Percentiles rank a stretch among this genome's conserved stretches.
Evolutionary conservation across 2,113 vertebrate species (phyloP).

Genomic region (Megaceryle maxima): DNA sequence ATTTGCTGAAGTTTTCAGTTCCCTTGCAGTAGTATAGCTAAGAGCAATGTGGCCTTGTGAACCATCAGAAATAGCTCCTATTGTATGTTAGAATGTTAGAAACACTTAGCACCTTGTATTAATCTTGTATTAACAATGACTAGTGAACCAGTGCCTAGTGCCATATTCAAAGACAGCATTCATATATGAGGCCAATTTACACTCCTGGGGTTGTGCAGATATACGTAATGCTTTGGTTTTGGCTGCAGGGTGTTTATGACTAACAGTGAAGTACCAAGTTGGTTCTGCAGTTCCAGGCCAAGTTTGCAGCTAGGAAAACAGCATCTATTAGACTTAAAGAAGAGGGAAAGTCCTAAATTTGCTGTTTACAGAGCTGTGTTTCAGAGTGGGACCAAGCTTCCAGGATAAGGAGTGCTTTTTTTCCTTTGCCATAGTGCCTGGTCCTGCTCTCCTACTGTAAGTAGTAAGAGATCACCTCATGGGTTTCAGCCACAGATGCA

Average conservation of each 20-base stretch:
- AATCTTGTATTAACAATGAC: not conserved
- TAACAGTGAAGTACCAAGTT: not conserved
- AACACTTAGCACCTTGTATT: not conserved
- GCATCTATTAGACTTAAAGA: not conserved
- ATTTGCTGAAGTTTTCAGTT: not conserved
- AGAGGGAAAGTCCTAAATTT: not conserved
- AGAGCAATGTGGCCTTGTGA: not conserved
- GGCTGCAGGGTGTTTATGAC: not conserved
- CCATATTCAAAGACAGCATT: not conserved
- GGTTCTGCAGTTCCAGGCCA: not conserved
- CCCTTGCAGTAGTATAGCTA: fast-evolving
- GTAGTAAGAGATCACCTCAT: not conserved
- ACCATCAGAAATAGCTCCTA: not conserved
- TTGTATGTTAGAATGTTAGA: not conserved
- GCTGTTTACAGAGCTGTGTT: not conserved
- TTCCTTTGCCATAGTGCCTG: not conserved
- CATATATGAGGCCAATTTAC: not conserved
- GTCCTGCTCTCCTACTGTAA: not conserved
- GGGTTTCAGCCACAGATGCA: not conserved
- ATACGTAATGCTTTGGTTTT: not conserved
- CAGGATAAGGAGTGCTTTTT: not conserved
- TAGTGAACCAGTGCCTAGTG: not conserved
- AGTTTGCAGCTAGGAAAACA: not conserved
- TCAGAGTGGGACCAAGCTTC: not conserved
- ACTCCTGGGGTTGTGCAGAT: not conserved